phyloP scores from a whole-genome alignment of 2,797 vertebrate genomes.

The Sebastes vulpes region DNA sequence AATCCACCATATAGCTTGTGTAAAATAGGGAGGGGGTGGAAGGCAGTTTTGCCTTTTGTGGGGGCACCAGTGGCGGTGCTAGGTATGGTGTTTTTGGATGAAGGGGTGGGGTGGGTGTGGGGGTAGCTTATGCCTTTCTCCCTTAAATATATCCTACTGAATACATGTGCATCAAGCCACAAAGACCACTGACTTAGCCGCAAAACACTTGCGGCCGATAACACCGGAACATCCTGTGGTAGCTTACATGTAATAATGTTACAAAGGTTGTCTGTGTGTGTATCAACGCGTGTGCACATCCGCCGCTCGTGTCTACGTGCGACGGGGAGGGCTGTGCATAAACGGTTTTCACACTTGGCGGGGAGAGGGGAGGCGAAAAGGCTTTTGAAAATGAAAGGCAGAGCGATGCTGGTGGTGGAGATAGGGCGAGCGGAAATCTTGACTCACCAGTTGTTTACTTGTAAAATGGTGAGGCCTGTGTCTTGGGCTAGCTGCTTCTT shows the following conservation, averaged over 20 bases:
- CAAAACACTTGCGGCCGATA: conserved; percentile 77
- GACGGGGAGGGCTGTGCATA: conserved; percentile 72
- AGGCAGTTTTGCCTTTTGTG: conserved; percentile 73
- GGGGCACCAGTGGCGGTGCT: conserved; percentile 64
- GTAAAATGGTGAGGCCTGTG: conserved; percentile 99
- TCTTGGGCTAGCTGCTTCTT: conserved; percentile 99
- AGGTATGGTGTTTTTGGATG: conserved; percentile 73
- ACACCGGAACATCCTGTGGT: conserved; percentile 76
- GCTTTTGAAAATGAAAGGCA: conserved; percentile 80
- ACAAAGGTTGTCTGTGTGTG: conserved; percentile 70
- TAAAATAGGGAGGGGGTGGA: conserved; percentile 81
- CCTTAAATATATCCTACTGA: conserved; percentile 87
- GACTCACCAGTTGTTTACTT: conserved; percentile 99
- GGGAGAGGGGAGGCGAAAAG: conserved; percentile 68
- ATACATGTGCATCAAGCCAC: conserved; percentile 81
- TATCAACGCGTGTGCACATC: conserved; percentile 10
- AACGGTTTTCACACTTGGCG: conserved; percentile 81
- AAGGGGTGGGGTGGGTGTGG: conserved; percentile 61
- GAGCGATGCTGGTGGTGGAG: conserved; percentile 74
- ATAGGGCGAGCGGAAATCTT: conserved; percentile 70
- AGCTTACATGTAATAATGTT: conserved; percentile 69
- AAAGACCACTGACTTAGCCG: conserved; percentile 77
- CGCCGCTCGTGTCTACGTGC: conserved; percentile 20
- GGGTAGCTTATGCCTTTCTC: conserved; percentile 74
- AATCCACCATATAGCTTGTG: conserved; percentile 91